phyloP scores from a whole-genome alignment of 2,797 vertebrate species.

The Phoxinus dragarum region DNA sequence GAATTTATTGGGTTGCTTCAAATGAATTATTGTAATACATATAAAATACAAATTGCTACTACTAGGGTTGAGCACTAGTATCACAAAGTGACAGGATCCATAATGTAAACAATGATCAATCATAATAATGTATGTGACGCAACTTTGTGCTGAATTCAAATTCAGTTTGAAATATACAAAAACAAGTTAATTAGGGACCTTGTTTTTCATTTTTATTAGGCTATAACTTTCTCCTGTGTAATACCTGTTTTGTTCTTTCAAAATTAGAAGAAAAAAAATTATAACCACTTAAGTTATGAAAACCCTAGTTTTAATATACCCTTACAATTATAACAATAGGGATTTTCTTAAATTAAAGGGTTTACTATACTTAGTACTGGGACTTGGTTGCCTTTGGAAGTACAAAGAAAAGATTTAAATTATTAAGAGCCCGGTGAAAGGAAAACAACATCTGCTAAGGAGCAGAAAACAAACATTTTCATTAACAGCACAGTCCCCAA shows the following conservation, averaged over 20 bases:
- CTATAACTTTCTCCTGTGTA: not conserved
- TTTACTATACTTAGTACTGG: not conserved
- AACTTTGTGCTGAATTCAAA: not conserved
- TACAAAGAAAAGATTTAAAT: not conserved
- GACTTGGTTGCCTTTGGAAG: not conserved
- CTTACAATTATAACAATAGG: not conserved
- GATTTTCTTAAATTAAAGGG: conserved; percentile 9
- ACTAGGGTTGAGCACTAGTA: not conserved
- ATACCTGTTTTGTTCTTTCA: not conserved
- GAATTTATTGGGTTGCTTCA: not conserved
- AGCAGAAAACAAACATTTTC: not conserved
- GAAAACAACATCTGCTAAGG: conserved; percentile 28
- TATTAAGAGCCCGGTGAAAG: not conserved
- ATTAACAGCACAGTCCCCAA: conserved; percentile 18
- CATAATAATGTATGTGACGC: not conserved
- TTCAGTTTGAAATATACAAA: not conserved
- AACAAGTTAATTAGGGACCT: not conserved
- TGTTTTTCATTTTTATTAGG: not conserved
- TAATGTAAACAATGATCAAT: not conserved
- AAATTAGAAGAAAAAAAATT: not conserved
- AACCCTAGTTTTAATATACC: not conserved
- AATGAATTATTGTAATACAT: not conserved
- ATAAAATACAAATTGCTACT: not conserved
- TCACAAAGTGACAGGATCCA: not conserved
- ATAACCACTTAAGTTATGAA: not conserved